Evolutionary conservation across 2,888 invertebrate genomes (phyloP).

Genomic region (Pemphredon lugubris): DNA sequence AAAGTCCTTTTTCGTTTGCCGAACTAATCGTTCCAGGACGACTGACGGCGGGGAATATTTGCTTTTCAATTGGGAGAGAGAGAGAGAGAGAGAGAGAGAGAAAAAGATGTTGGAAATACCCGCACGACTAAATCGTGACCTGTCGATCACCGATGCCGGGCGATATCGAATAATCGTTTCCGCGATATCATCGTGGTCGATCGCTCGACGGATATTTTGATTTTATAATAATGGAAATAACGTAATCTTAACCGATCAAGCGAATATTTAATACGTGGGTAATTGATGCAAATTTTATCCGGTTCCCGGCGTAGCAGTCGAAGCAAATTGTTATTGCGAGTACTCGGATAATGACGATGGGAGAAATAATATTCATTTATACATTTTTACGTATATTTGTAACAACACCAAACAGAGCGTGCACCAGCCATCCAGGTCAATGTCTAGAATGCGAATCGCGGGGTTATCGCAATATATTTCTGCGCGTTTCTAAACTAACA

Average conservation of each 20-base stretch:
- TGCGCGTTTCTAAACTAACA: background rate
- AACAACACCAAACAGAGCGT: background rate
- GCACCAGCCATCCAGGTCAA: constrained; percentile 26
- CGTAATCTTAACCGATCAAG: background rate
- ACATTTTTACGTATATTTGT: background rate
- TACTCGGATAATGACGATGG: too few relatives aligned
- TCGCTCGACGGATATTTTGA: constrained; percentile 8
- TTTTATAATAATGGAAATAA: background rate
- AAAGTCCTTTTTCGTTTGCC: background rate
- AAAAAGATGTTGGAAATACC: constrained; percentile 40
- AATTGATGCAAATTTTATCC: constrained; percentile 15
- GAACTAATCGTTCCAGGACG: too few relatives aligned
- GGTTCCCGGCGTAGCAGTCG: background rate
- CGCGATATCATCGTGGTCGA: constrained; percentile 37
- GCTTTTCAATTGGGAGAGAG: background rate
- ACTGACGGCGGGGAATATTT: too few relatives aligned
- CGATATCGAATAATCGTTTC: constrained; percentile 44
- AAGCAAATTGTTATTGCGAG: constrained; percentile 1
- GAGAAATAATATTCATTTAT: too few relatives aligned
- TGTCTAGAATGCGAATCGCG: constrained; percentile 25
- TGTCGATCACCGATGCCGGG: constrained; percentile 14
- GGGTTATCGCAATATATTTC: constrained; percentile 41
- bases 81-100: background rate
- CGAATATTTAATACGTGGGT: constrained; percentile 26
- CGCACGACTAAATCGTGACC: constrained; percentile 7